Conservation (phyloP, 2,797 vertebrate species). For the Sebastes reedi region DNA sequence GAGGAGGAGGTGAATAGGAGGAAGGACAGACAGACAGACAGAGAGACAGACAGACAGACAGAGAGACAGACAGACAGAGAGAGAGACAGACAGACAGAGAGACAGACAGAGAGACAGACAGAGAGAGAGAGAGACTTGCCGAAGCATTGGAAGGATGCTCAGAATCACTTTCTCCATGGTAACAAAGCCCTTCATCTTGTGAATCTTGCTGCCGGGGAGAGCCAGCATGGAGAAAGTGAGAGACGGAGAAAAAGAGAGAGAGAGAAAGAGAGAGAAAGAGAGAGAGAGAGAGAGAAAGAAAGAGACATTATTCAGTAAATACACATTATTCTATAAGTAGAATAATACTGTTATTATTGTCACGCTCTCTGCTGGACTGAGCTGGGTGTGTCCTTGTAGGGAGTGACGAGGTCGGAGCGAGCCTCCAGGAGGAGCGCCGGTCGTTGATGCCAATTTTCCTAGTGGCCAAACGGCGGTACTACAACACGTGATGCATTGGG, state of each 20-base stretch:
- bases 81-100: slow-evolving; percentile 55
- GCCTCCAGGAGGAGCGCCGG: too few relatives aligned
- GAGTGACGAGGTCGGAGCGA: too few relatives aligned
- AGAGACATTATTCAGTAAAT: slow-evolving; percentile 1
- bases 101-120: neutral
- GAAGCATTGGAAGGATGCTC: slow-evolving; percentile 82
- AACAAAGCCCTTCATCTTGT: slow-evolving; percentile 92
- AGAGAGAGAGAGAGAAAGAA: neutral
- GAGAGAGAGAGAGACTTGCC: slow-evolving; percentile 85
- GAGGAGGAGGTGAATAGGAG: neutral
- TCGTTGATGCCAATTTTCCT: too few relatives aligned
- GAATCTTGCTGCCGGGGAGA: slow-evolving; percentile 86
- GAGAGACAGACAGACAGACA: slow-evolving; percentile 56
- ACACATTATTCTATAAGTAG: neutral
- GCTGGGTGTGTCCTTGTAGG: neutral
- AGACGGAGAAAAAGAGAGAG: slow-evolving; percentile 36
- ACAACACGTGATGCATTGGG: too few relatives aligned
- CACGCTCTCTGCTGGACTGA: neutral
- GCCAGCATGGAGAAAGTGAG: slow-evolving; percentile 66
- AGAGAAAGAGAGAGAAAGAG: neutral
- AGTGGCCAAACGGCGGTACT: too few relatives aligned
- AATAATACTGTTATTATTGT: neutral
- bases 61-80: slow-evolving; percentile 60
- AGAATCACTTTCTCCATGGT: slow-evolving; percentile 84
- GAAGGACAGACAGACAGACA: neutral